Percentiles rank a stretch among this genome's conserved stretches.
phyloP scores from a whole-genome alignment of 1,140 invertebrate genomes.

The Drosophila aff. region DNA sequence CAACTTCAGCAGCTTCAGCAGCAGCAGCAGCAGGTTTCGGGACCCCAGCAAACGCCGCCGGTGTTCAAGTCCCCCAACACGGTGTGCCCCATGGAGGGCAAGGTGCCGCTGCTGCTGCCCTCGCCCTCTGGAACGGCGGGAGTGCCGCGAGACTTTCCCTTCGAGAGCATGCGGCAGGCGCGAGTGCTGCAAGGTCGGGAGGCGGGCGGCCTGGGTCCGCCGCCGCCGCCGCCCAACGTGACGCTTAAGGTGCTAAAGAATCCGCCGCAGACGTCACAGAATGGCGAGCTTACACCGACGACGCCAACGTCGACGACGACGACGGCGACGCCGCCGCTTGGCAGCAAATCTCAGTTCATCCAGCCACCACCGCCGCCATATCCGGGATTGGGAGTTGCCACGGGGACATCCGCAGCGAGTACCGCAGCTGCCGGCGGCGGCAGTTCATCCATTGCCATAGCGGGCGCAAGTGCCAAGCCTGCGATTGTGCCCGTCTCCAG shows the following conservation, averaged over 20 bases:
- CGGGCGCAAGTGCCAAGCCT: constrained; percentile 51
- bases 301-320: constrained; percentile 28
- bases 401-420: constrained; percentile 15
- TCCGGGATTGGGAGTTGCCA: constrained; percentile 79
- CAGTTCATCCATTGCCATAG: constrained; percentile 54
- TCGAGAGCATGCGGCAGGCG: constrained; percentile 95
- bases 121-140: constrained; percentile 69
- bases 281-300: constrained; percentile 54
- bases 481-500: constrained; percentile 45
- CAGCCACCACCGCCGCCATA: constrained; percentile 86
- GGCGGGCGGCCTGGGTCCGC: constrained; percentile 52
- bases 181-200: constrained; percentile 87
- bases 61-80: constrained; percentile 93
- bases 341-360: constrained; percentile 79
- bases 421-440: constrained; percentile 23
- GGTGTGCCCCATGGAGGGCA: constrained; percentile 92
- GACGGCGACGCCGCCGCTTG: constrained; percentile 12
- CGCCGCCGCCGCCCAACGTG: constrained; percentile 72
- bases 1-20: constrained; percentile 51
- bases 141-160: constrained; percentile 89
- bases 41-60: constrained; percentile 74
- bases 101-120: constrained; percentile 86
- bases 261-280: constrained; percentile 51
- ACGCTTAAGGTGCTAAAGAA: constrained; percentile 76
- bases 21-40: constrained; percentile 50